phyloP scores from a whole-genome alignment of 2,888 invertebrate genomes.

The Campopleginae sp. region DNA sequence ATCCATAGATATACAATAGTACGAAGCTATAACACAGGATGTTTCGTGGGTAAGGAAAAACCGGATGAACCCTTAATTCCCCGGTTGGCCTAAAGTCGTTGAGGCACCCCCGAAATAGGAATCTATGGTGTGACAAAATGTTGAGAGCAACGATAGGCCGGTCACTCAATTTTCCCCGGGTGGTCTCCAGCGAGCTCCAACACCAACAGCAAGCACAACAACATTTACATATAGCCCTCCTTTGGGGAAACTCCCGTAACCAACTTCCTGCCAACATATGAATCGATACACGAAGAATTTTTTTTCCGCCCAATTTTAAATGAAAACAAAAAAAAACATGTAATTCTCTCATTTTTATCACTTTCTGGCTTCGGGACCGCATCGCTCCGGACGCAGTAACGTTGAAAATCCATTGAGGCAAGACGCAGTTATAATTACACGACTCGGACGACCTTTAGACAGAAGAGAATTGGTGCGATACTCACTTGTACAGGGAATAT shows the following conservation, averaged over 20 bases:
- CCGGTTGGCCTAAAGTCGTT: slow-evolving; percentile 51
- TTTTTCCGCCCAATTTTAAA: neutral
- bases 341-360: neutral
- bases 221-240: too few species aligned
- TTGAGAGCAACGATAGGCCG: slow-evolving; percentile 5
- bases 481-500: slow-evolving; percentile 45
- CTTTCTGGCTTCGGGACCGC: neutral
- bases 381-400: neutral
- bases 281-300: neutral
- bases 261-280: neutral
- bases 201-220: too few species aligned
- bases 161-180: slow-evolving; percentile 51
- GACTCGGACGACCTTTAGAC: neutral
- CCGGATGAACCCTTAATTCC: slow-evolving; percentile 68
- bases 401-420: neutral
- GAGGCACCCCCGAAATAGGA: slow-evolving; percentile 18
- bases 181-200: slow-evolving; percentile 22
- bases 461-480: slow-evolving; percentile 3
- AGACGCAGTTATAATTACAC: neutral
- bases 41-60: slow-evolving; percentile 61
- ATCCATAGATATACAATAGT: slow-evolving; percentile 16
- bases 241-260: neutral
- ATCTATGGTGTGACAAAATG: slow-evolving; percentile 23
- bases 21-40: slow-evolving; percentile 42
- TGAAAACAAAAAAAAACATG: neutral